A percentile compares a stretch with the other conserved stretches of the same genome.
These are phyloP conservation scores for Leptobrachium ailaonicum DNA, from an alignment of 2,113 vertebrate genomes.

Conservation along the genomic window DNA sequence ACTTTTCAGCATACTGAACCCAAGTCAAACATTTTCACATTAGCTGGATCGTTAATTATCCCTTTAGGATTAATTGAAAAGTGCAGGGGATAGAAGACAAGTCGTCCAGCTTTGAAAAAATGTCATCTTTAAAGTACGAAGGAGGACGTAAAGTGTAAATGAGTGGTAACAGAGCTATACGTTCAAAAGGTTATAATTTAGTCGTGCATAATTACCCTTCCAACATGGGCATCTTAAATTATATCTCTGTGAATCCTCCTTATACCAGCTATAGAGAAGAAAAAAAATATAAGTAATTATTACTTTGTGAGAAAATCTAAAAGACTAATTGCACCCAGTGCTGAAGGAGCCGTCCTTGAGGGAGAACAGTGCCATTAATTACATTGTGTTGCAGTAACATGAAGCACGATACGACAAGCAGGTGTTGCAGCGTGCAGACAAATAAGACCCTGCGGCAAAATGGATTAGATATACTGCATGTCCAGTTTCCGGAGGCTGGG, in stretches of 20 bases:
- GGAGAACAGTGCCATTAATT: neutral
- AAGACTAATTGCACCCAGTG: neutral
- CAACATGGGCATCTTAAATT: slow-evolving; percentile 3
- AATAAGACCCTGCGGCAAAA: too few species aligned
- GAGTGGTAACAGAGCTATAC: neutral
- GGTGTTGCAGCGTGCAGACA: too few species aligned
- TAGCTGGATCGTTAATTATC: slow-evolving; percentile 28
- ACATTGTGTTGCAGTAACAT: too few species aligned
- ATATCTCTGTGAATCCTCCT: neutral
- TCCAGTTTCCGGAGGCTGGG: too few species aligned
- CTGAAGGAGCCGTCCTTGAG: neutral
- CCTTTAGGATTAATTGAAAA: slow-evolving; percentile 24
- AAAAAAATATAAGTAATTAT: too few species aligned
- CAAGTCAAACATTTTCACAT: slow-evolving; percentile 8
- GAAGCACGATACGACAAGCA: too few species aligned
- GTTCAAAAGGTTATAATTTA: slow-evolving; percentile 31
- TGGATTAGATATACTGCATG: too few species aligned
- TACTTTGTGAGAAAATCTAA: too few species aligned
- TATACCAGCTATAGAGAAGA: neutral
- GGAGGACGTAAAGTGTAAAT: slow-evolving; percentile 6
- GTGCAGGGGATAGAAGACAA: slow-evolving; percentile 3
- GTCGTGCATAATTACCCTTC: slow-evolving; percentile 7
- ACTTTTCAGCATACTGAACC: neutral
- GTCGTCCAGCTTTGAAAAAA: slow-evolving; percentile 14
- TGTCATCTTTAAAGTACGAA: slow-evolving; percentile 34